phyloP scores from a whole-genome alignment of 2,113 vertebrate genomes.

The Osmerus eperlanus region DNA sequence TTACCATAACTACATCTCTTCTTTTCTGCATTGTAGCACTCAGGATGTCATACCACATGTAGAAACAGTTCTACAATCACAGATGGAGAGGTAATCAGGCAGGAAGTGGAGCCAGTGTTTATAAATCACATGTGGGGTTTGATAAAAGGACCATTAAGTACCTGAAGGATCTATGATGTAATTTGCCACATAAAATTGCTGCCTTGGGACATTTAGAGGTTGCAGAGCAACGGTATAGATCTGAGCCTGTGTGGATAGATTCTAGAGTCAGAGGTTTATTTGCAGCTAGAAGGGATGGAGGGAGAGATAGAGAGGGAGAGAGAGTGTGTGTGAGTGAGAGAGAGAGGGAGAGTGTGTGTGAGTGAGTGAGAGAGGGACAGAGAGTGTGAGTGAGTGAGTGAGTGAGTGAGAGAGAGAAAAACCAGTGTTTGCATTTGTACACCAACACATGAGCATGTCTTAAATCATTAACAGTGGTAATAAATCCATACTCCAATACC shows the following conservation, averaged over 20 bases:
- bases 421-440: neutral
- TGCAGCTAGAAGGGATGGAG: constrained; percentile 16
- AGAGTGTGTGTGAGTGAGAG: neutral
- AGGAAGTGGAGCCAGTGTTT: constrained; percentile 4
- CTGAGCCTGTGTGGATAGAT: constrained; percentile 4
- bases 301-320: neutral
- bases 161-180: constrained; percentile 39
- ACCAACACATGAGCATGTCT: constrained; percentile 23
- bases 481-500: constrained; percentile 21
- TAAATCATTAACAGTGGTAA: constrained; percentile 21
- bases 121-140: constrained; percentile 28
- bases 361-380: neutral
- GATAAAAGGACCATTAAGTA: constrained; percentile 29
- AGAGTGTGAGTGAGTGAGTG: neutral
- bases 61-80: too few species aligned
- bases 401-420: neutral
- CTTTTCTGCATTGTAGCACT: too few species aligned
- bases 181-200: constrained; percentile 38
- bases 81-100: neutral
- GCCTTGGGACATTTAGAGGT: constrained; percentile 23
- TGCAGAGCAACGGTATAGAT: constrained; percentile 12
- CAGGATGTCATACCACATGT: too few species aligned
- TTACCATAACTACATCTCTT: too few species aligned
- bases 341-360: neutral
- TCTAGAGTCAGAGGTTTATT: neutral